Evolutionary conservation across 2,113 vertebrate species (phyloP).

Genomic region (Narcine bancroftii): DNA sequence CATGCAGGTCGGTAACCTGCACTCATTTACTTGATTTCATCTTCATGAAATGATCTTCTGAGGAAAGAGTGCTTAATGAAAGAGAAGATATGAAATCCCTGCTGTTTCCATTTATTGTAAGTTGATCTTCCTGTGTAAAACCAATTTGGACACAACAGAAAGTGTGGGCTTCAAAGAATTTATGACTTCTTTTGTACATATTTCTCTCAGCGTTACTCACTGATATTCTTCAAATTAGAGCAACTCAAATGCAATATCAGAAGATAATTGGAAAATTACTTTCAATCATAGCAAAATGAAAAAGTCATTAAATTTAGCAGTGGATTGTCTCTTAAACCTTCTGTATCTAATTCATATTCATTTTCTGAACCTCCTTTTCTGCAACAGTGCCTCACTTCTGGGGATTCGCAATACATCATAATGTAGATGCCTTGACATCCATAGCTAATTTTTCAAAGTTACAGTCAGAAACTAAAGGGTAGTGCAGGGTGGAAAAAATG

Average conservation of each 20-base stretch:
- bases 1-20: neutral
- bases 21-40: neutral
- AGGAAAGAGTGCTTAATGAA: constrained; percentile 19
- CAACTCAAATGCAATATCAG: neutral
- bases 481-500: too few relatives aligned
- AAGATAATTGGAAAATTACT: constrained; percentile 33
- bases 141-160: neutral
- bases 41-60: neutral
- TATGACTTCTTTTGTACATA: neutral
- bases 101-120: neutral
- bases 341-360: constrained; percentile 18
- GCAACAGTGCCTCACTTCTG: neutral
- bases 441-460: too few relatives aligned
- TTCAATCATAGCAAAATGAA: constrained; percentile 23
- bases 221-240: constrained; percentile 9
- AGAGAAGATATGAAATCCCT: constrained; percentile 8
- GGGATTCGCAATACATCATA: neutral
- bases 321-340: neutral
- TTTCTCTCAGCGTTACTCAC: neutral
- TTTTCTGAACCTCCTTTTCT: neutral
- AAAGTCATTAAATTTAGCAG: constrained; percentile 4
- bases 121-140: neutral
- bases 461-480: too few relatives aligned
- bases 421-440: too few relatives aligned
- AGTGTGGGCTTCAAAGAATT: constrained; percentile 7